These are phyloP conservation scores for Lamellibrachia columna DNA, from an alignment of 2,888 invertebrate species.

Conservation along the genomic window DNA sequence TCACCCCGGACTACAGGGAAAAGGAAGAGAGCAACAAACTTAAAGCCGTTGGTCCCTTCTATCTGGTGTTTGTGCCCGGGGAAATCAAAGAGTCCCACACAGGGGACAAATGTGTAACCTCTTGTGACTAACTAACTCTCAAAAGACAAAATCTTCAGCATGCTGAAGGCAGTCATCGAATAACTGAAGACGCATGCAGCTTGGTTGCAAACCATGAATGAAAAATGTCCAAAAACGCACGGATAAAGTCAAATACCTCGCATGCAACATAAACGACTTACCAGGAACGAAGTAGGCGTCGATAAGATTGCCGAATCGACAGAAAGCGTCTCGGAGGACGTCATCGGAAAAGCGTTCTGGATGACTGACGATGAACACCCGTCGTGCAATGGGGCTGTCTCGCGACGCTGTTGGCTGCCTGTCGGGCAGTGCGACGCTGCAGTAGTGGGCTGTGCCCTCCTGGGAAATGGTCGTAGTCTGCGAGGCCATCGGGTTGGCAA, in stretches of 20 bases:
- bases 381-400: slow-evolving; percentile 66
- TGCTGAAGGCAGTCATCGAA: no score
- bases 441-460: slow-evolving; percentile 59
- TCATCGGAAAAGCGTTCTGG: slow-evolving; percentile 78
- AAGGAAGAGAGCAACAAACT: no score
- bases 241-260: background rate
- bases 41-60: no score
- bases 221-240: background rate
- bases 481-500: background rate
- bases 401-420: slow-evolving; percentile 70
- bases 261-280: slow-evolving; percentile 33
- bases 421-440: slow-evolving; percentile 77
- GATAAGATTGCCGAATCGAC: slow-evolving; percentile 88
- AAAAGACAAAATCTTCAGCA: no score
- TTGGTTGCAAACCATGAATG: no score
- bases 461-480: background rate
- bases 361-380: slow-evolving; percentile 71
- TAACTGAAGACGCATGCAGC: no score
- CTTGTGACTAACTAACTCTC: no score
- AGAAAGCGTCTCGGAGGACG: slow-evolving; percentile 86
- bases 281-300: slow-evolving; percentile 89
- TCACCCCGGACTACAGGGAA: no score
- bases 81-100: no score
- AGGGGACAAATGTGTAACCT: no score
- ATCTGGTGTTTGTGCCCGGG: no score